phyloP scores from a whole-genome alignment of 2,888 invertebrate species.

The Lasioglossum leucozonium region DNA sequence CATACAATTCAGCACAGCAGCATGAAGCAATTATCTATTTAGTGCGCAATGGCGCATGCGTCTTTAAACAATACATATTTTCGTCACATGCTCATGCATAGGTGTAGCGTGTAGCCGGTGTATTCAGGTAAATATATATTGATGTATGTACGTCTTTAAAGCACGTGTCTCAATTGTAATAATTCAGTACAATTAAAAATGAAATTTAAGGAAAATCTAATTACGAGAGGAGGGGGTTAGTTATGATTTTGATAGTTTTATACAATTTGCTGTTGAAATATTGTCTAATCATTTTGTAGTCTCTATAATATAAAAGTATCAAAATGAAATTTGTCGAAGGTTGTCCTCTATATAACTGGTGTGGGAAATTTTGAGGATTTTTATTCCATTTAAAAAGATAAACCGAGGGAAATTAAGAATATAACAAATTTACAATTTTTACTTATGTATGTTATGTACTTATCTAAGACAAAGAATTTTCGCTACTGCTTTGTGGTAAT shows the following conservation, averaged over 20 bases:
- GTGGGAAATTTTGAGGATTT: neutral
- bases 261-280: neutral
- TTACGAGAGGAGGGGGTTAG: neutral
- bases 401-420: neutral
- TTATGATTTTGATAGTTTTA: neutral
- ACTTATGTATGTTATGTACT: neutral
- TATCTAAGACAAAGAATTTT: neutral
- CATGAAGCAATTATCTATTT: neutral
- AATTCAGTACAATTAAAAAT: no score
- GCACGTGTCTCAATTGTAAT: neutral
- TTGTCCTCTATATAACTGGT: neutral
- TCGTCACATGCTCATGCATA: neutral
- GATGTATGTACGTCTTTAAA: neutral
- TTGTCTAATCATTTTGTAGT: neutral
- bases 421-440: neutral
- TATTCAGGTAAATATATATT: neutral
- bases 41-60: neutral
- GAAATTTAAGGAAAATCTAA: neutral
- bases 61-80: neutral
- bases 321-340: neutral
- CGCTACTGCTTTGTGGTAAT: neutral
- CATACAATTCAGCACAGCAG: neutral
- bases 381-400: neutral
- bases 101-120: no score
- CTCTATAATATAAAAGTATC: neutral